Evolutionary conservation across 2,797 vertebrate genomes (phyloP).

Genomic region (Catharus ustulatus): DNA sequence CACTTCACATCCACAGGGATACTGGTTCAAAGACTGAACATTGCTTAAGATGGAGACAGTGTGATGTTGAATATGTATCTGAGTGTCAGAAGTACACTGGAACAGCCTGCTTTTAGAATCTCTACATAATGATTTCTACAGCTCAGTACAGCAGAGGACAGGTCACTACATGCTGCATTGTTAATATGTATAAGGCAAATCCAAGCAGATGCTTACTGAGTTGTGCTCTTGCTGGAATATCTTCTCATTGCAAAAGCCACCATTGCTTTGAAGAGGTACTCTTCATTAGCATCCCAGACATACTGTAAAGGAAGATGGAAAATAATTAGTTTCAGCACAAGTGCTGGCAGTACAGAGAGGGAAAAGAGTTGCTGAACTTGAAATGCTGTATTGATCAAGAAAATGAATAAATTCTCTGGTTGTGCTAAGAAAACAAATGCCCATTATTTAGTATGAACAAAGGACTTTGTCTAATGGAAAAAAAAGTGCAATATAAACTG

Average conservation of each 20-base stretch:
- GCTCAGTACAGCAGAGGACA: not conserved
- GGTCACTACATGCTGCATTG: not conserved
- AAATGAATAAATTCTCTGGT: not conserved
- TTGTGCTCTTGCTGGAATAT: slow-evolving; percentile 66
- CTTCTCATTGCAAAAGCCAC: slow-evolving; percentile 91
- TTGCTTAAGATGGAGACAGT: not conserved
- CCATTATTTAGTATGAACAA: not conserved
- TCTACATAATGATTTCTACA: not conserved
- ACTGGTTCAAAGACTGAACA: not conserved
- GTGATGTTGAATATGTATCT: not conserved
- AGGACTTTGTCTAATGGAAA: not conserved
- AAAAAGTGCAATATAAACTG: not conserved
- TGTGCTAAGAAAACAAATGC: not conserved
- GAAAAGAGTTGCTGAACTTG: not conserved
- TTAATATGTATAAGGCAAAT: slow-evolving; percentile 8
- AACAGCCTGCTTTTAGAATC: not conserved
- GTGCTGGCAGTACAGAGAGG: not conserved
- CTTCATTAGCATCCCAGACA: slow-evolving; percentile 87
- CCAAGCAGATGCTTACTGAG: slow-evolving; percentile 80
- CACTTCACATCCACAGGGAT: not conserved
- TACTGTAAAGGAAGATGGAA: slow-evolving; percentile 82
- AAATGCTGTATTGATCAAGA: not conserved
- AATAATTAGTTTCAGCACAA: slow-evolving; percentile 7
- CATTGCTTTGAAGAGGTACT: slow-evolving; percentile 89
- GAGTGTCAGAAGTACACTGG: not conserved